These are phyloP conservation scores for Mormyrus proboscirostris DNA, from an alignment of 2,797 vertebrate species.

Conservation along the genomic window DNA sequence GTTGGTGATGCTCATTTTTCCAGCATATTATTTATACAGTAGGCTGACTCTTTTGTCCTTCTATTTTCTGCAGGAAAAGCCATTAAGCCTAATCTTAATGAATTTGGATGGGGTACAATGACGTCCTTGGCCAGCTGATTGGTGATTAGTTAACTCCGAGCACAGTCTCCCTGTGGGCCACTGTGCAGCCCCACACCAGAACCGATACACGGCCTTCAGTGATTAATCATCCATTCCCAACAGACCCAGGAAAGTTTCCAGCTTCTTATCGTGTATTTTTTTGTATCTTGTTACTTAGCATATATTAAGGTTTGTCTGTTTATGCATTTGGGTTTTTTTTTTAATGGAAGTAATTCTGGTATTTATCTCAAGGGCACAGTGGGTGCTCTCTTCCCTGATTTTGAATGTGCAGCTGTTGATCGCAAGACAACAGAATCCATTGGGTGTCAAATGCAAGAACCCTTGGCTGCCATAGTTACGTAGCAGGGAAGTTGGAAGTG, in stretches of 20 bases:
- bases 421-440: not conserved
- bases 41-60: slow-evolving; percentile 24
- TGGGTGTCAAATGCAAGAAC: not conserved
- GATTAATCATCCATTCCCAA: slow-evolving; percentile 38
- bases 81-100: slow-evolving; percentile 60
- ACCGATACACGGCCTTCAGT: slow-evolving; percentile 40
- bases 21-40: slow-evolving; percentile 38
- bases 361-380: not conserved
- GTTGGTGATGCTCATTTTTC: slow-evolving; percentile 23
- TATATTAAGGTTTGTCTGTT: not conserved
- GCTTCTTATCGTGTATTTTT: slow-evolving; percentile 44
- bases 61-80: slow-evolving; percentile 43
- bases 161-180: not conserved
- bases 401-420: not conserved
- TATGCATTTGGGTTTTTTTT: not conserved
- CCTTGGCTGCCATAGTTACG: not conserved
- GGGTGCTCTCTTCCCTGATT: not conserved
- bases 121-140: slow-evolving; percentile 53
- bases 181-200: slow-evolving; percentile 26
- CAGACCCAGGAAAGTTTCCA: slow-evolving; percentile 39
- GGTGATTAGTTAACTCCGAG: slow-evolving; percentile 44
- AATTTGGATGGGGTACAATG: slow-evolving; percentile 56
- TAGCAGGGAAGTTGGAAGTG: not conserved
- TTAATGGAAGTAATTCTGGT: not conserved
- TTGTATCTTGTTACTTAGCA: slow-evolving; percentile 2